phyloP scores from a whole-genome alignment of 30 jellyfish, hydroid and myxozoan species.

The Rhopilema esculentum region DNA sequence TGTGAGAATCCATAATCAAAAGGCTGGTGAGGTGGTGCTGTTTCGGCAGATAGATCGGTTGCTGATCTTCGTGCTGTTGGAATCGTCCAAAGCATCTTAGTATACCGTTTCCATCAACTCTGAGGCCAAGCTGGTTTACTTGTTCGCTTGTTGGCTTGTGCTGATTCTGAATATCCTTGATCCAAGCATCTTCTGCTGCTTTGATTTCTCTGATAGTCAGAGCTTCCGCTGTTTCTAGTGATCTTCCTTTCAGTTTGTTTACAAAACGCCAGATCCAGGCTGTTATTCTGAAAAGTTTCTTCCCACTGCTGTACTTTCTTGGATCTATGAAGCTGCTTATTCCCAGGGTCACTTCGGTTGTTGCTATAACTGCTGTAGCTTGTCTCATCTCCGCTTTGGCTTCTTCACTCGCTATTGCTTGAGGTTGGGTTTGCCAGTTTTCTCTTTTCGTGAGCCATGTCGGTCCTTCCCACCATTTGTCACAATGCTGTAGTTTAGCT shows the following conservation, averaged over 20 bases:
- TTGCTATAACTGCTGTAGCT: too few relatives aligned
- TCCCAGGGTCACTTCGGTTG: too few relatives aligned
- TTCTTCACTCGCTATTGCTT: neutral
- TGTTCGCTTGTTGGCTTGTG: conserved; percentile 25
- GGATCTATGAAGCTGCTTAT: conserved; percentile 11
- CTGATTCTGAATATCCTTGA: conserved; percentile 27
- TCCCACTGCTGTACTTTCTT: conserved; percentile 43
- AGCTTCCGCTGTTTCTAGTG: neutral
- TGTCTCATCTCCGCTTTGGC: conserved; percentile 37
- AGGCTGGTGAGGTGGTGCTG: conserved; percentile 16
- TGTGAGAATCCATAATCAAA: conserved; percentile 44
- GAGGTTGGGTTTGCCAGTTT: conserved; percentile 62
- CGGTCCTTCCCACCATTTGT: conserved; percentile 57
- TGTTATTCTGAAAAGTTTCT: conserved; percentile 46
- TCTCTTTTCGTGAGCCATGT: conserved; percentile 37
- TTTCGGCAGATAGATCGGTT: conserved; percentile 54
- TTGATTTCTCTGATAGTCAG: conserved; percentile 5
- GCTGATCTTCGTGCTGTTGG: conserved; percentile 48
- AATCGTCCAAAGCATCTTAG: conserved; percentile 52
- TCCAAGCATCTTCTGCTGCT: conserved; percentile 49
- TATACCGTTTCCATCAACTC: conserved; percentile 7
- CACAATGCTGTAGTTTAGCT: conserved; percentile 7
- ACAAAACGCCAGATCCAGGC: conserved; percentile 58
- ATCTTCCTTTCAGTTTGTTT: conserved; percentile 22
- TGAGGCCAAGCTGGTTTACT: conserved; percentile 48